phyloP scores from a whole-genome alignment of 2,797 vertebrate genomes.

The Anisognathus igniventris region DNA sequence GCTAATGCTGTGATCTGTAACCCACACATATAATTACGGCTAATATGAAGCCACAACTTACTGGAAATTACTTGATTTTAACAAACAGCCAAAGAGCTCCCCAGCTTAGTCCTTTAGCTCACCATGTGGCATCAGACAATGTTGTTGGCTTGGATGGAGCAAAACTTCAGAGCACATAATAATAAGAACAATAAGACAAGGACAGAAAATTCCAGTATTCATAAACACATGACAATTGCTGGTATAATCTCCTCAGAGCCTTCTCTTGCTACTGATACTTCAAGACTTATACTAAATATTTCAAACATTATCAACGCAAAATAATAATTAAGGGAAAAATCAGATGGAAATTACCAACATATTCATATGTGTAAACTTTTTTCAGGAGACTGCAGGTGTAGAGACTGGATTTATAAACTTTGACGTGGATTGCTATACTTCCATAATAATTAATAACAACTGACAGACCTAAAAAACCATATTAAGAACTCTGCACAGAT shows the following conservation, averaged over 20 bases:
- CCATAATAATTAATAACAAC: constrained; percentile 63
- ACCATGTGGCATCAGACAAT: not conserved
- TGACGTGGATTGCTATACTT: constrained; percentile 43
- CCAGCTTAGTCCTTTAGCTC: not conserved
- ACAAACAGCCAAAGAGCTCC: not conserved
- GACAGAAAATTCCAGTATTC: not conserved
- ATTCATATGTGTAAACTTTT: constrained; percentile 45
- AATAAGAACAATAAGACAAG: not conserved
- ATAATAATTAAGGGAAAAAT: constrained; percentile 59
- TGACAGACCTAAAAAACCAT: constrained; percentile 55
- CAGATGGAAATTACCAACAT: constrained; percentile 52
- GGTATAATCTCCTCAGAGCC: not conserved
- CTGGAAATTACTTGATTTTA: not conserved
- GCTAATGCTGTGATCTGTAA: not conserved
- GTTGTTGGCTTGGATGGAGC: accelerated
- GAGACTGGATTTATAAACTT: constrained; percentile 54
- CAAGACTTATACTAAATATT: constrained; percentile 48
- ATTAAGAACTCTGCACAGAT: constrained; percentile 42
- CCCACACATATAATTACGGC: not conserved
- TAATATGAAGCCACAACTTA: not conserved
- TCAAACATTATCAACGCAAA: constrained; percentile 52
- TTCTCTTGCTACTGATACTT: constrained; percentile 50
- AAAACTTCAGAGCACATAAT: accelerated
- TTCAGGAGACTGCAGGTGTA: constrained; percentile 38
- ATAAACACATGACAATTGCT: not conserved